Base-by-base conservation (phyloP, 1,140 invertebrate species). In the Cydia splendana region DNA sequence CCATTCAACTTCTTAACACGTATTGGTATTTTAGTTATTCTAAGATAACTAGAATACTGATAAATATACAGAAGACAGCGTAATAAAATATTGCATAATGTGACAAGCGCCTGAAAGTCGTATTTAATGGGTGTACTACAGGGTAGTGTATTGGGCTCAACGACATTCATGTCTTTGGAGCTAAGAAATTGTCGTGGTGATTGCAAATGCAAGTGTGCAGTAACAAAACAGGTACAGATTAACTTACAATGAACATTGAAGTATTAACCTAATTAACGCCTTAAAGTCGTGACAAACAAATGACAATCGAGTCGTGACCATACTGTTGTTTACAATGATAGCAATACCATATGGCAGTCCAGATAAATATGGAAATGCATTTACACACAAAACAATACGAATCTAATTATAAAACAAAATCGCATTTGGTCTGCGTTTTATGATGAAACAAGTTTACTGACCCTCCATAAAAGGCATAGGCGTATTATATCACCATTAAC, bases 221-320 rank as follows among this genome's bases (percentile, higher is more conserved):
- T n/a, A 57, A 57, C 53, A 9, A 57, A n/a, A 57, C 53, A 6
- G 15, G n/a, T 18, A 62, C 20, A 62, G 20, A 62, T n/a, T 62
- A 18, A 24, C 24, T 62, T 62, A 62, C 57, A 24, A 24, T 20
- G 18, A 24, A 10, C 57, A 24, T 24, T 62, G 18, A 62, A 62
- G 57, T 24, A 62, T 62, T 62, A 62, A 62, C 57, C 57, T 24
- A 87, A 87, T 78, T 85, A 84, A 83, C 69, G 34, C 69, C 51
- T 53, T 48, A 48, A 62, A 62, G 20, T 62, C 57, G 57, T 62
- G 57, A 62, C 57, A 62, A 62, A 62, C 20, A 62, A 20, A 62
- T 62, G 9, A 24, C 51, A 53, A 53, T 53, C 51, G 6, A 62
- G 10, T 24, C 57, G 20, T 62, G 57, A 62, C 57, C 57, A 24